Evolutionary conservation across 2,888 invertebrate genomes (phyloP).

Genomic region (Rotaria sp.): DNA sequence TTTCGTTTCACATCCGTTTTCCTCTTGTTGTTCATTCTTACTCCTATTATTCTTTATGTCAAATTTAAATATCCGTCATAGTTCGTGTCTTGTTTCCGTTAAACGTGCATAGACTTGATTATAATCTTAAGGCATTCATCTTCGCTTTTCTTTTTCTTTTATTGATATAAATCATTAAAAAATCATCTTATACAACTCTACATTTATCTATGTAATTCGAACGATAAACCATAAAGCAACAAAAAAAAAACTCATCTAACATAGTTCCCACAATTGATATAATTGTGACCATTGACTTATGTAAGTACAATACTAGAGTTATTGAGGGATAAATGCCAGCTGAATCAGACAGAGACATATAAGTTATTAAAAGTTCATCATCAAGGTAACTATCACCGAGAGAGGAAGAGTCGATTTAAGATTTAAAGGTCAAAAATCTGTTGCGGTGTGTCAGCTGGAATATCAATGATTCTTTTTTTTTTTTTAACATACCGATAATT

Average conservation of each 20-base stretch:
- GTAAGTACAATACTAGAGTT: not conserved
- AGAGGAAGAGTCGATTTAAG: not conserved
- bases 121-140: not conserved
- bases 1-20: not conserved
- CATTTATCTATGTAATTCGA: not conserved
- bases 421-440: conserved; percentile 3
- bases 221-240: not conserved
- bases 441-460: not conserved
- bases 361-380: conserved; percentile 1
- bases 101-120: not conserved
- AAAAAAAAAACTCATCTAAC: not conserved
- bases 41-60: not conserved
- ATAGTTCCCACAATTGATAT: not conserved
- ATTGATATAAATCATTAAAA: not conserved
- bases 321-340: not conserved
- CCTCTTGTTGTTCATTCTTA: not conserved
- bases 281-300: not conserved
- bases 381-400: not conserved
- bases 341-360: not conserved
- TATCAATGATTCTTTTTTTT: not conserved
- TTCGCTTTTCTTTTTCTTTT: not conserved
- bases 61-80: conserved; percentile 15
- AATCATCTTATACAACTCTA: not conserved
- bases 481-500: not conserved
- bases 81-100: conserved; percentile 8